Conservation (phyloP, 2,888 invertebrate species). For the Acrocyrtus sp. region DNA sequence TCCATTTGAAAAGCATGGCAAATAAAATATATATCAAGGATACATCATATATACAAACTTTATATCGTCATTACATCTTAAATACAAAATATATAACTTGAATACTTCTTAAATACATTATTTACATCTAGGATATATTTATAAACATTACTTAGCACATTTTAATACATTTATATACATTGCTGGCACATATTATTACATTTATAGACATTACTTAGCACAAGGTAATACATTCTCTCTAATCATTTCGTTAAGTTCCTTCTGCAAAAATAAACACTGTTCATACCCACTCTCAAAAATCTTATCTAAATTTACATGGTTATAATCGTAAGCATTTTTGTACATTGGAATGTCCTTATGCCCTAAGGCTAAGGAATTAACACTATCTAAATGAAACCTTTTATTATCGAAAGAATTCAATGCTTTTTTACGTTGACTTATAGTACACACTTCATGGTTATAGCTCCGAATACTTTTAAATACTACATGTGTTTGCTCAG, state of each 20-base stretch:
- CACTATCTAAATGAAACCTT: not conserved
- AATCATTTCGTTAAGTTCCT: not conserved
- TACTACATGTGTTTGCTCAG: not conserved
- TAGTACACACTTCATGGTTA: conserved; percentile 6
- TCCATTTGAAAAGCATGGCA: too few species aligned
- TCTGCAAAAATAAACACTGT: not conserved
- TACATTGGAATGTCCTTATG: conserved; percentile 29
- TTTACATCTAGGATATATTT: too few species aligned
- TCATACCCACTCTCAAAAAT: not conserved
- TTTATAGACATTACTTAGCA: not conserved
- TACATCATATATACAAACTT: too few species aligned
- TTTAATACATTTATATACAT: too few species aligned
- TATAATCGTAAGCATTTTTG: not conserved
- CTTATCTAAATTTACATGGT: conserved; percentile 3
- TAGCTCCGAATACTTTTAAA: conserved; percentile 19
- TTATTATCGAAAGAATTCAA: conserved; percentile 41
- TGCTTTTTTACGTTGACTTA: conserved; percentile 4
- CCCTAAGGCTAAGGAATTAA: conserved; percentile 22
- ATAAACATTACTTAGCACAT: too few species aligned
- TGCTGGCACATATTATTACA: not conserved
- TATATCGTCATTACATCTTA: too few species aligned
- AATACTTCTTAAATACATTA: too few species aligned
- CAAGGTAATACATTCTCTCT: not conserved
- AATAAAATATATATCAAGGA: too few species aligned
- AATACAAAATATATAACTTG: too few species aligned